Evolutionary conservation across 1,140 invertebrate genomes (phyloP), one percentile per base, ranked within the genome.

Genomic region (Drosophila bocki): DNA sequence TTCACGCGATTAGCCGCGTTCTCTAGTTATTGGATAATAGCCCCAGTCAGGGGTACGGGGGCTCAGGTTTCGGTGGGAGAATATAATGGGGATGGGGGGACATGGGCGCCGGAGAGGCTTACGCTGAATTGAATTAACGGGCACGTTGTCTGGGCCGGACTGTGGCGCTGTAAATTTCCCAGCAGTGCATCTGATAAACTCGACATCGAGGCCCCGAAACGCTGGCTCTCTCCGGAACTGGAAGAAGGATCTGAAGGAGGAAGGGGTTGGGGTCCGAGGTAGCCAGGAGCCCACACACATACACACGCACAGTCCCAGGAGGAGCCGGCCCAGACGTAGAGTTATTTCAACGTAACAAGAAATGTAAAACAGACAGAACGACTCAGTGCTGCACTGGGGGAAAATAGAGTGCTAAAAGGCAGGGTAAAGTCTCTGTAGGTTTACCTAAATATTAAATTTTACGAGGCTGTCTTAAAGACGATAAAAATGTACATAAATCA

Each of bases 61-160:
- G 11, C 37, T 32, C 19, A n/a, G 26, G 17, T 41, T 19, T 41
- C 6, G 8, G 7, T 7, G 15, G 48, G 47, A 8, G 12, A 6
- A 2, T 6, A 22, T 7, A 7, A 2, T 6, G 32, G 4, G 12
- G 3, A 1, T 9, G 9, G 19, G n/a, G 7, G 17, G 13, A 12
- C 9, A 17, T 19, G 35, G 57, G 26, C 11, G 29, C 50, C 47
- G 54, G 68, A 42, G 80, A 82, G 72, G 59, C 45, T 84, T 90
- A 74, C 78, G 64, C 61, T 90, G 85, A 90, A 90, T 90, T 90
- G 85, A 90, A 90, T 90, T 90, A 90, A 90, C 85, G 85, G 77
- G 76, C 84, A 53, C 71, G 70, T 69, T 71, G 67, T 60, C 67
- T 72, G 37, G 53, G 67, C 58, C 63, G 71, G 68, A 76, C 72